A percentile compares a stretch with the other conserved stretches of the same genome.
Evolutionary conservation across 2,113 vertebrate species (phyloP).

Genomic region (Donacobius atricapilla): DNA sequence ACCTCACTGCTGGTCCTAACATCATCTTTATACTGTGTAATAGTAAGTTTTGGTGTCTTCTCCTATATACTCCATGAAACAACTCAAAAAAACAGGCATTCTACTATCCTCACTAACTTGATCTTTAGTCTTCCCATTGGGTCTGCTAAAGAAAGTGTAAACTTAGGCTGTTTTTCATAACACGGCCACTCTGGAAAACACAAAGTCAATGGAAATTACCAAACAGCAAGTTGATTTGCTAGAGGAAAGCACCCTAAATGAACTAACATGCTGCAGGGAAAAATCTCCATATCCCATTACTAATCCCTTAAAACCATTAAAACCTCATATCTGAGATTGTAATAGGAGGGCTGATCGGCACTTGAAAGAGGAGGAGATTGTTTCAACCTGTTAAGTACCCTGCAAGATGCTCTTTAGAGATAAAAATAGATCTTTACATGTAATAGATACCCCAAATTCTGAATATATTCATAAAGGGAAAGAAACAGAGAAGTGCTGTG

Average conservation of each 20-base stretch:
- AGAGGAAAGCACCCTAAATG: neutral
- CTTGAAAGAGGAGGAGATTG: neutral
- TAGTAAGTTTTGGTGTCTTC: neutral
- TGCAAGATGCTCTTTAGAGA: neutral
- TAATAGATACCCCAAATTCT: neutral
- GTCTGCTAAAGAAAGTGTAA: neutral
- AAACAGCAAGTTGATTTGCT: neutral
- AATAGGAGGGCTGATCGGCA: neutral
- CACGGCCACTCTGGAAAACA: neutral
- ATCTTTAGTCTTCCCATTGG: neutral
- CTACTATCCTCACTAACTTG: fast-evolving
- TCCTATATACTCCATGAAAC: neutral
- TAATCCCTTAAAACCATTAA: slow-evolving; percentile 22
- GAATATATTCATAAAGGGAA: neutral
- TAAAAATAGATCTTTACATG: neutral
- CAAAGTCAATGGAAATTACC: neutral
- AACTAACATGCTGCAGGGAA: neutral
- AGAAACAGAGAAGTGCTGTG: neutral
- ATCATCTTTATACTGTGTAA: neutral
- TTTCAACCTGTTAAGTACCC: neutral
- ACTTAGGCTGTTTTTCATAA: neutral
- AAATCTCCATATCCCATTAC: slow-evolving; percentile 3
- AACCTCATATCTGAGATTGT: neutral
- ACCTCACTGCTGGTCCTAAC: neutral
- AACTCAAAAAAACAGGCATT: neutral